These are phyloP conservation scores for Choloepus hoffmanni DNA, from an alignment of 2,113 vertebrate species.

Conservation along the genomic window DNA sequence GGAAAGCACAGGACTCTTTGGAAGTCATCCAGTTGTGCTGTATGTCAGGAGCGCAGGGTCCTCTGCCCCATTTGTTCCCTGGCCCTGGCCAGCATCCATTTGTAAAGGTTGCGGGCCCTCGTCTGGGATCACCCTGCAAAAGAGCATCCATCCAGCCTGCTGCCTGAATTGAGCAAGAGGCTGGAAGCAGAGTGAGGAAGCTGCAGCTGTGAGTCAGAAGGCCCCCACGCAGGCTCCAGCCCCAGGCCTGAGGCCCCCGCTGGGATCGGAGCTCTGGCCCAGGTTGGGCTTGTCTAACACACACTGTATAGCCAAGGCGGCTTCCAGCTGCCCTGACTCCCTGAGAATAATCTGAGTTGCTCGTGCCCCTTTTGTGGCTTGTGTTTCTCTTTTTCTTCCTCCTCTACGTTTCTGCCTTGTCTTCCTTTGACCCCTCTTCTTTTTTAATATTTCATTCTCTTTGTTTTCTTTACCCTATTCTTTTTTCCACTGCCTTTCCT, in stretches of 20 bases:
- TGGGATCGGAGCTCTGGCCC: neutral
- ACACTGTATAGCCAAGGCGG: conserved; percentile 60
- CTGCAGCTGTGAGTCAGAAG: conserved; percentile 21
- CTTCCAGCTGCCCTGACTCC: neutral
- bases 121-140: conserved; percentile 61
- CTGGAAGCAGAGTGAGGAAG: conserved; percentile 32
- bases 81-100: neutral
- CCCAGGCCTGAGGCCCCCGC: neutral
- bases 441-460: neutral
- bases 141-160: conserved; percentile 48
- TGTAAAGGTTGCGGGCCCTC: neutral
- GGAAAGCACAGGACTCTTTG: neutral
- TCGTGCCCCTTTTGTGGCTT: neutral
- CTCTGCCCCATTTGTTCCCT: neutral
- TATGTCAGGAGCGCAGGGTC: neutral
- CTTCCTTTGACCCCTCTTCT: neutral
- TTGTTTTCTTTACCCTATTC: neutral
- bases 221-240: conserved; percentile 38
- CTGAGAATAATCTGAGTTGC: neutral
- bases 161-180: conserved; percentile 64
- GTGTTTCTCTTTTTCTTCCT: neutral
- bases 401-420: neutral
- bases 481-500: neutral
- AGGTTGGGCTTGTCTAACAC: conserved; percentile 15
- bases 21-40: neutral